phyloP scores from a whole-genome alignment of 2,797 vertebrate species.

The Acestrorhynchus altus region DNA sequence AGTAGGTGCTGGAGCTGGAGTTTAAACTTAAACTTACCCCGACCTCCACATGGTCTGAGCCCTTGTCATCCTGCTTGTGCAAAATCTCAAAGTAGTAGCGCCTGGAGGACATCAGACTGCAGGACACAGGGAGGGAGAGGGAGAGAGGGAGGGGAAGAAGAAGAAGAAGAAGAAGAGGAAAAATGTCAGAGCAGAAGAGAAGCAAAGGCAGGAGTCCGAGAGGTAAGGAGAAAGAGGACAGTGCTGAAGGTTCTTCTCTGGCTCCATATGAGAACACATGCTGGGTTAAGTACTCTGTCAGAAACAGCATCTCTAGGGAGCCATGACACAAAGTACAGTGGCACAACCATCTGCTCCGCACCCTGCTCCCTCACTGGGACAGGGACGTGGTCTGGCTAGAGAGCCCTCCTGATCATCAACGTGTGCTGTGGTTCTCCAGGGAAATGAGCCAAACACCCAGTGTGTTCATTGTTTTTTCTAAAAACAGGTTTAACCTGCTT shows the following conservation, averaged over 20 bases:
- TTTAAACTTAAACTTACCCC: slow-evolving; percentile 76
- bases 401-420: neutral
- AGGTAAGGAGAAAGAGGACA: slow-evolving; percentile 42
- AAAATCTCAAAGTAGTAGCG: slow-evolving; percentile 89
- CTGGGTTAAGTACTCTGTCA: slow-evolving; percentile 44
- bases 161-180: slow-evolving; percentile 25
- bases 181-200: slow-evolving; percentile 27
- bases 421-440: neutral
- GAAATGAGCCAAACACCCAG: neutral
- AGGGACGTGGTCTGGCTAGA: neutral
- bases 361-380: slow-evolving; percentile 1
- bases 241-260: slow-evolving; percentile 8
- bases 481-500: too few relatives aligned
- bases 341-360: slow-evolving; percentile 42
- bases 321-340: slow-evolving; percentile 36
- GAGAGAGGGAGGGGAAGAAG: slow-evolving; percentile 6
- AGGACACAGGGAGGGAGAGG: slow-evolving; percentile 23
- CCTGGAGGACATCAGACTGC: slow-evolving; percentile 79
- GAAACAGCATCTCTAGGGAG: slow-evolving; percentile 30
- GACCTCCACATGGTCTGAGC: slow-evolving; percentile 89
- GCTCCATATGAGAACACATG: slow-evolving; percentile 39
- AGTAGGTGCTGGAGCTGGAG: neutral
- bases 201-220: slow-evolving; percentile 11
- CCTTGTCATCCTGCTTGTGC: slow-evolving; percentile 86
- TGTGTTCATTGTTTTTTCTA: too few relatives aligned